Evolutionary conservation across 2,888 invertebrate species (phyloP).

Genomic region (Macrosiphum euphorbiae): DNA sequence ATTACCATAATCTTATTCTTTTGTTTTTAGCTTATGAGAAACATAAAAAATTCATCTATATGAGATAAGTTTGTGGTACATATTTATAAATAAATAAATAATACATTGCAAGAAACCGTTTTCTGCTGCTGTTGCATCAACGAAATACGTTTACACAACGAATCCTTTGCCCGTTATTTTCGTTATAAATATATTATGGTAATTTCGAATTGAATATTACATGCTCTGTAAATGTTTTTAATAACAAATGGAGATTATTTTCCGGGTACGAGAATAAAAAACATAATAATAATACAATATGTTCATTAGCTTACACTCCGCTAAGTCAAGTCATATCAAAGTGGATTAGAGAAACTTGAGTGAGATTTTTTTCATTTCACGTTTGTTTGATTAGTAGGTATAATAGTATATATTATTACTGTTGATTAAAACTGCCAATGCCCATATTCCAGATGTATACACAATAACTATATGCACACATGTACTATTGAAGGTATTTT

Average conservation of each 20-base stretch:
- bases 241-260: not conserved
- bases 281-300: not conserved
- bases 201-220: not conserved
- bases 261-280: not conserved
- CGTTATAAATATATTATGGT: not conserved
- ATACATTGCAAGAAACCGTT: slow-evolving; percentile 7
- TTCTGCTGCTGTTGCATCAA: not conserved
- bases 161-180: slow-evolving; percentile 7
- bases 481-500: not conserved
- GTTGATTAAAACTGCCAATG: not conserved
- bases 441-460: not conserved
- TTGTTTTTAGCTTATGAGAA: slow-evolving; percentile 2
- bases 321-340: not conserved
- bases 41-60: slow-evolving; percentile 11
- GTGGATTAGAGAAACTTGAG: not conserved
- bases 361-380: not conserved
- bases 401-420: not conserved
- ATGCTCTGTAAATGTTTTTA: not conserved
- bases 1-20: not conserved
- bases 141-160: not conserved
- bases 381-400: not conserved
- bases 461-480: not conserved
- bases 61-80: not conserved
- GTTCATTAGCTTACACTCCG: not conserved
- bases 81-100: slow-evolving; percentile 16